A percentile compares a stretch with the other conserved stretches of the same genome.
These are phyloP conservation scores for Helicoverpa armigera DNA, from an alignment of 1,140 invertebrate genomes.

Conservation along the genomic window DNA sequence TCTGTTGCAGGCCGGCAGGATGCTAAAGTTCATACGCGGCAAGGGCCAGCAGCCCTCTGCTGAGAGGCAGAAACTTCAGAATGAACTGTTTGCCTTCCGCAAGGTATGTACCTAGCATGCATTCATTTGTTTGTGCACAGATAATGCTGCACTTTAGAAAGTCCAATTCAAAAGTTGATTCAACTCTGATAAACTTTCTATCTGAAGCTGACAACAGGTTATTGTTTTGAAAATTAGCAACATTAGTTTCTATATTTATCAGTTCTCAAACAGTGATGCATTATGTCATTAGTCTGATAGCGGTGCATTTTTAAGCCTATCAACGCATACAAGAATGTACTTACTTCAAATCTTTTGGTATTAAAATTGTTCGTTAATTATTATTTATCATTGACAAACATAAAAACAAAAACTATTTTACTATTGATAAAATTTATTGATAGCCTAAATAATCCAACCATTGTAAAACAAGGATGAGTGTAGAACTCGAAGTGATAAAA, in stretches of 20 bases:
- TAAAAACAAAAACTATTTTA: too few species aligned
- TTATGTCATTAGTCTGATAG: constrained; percentile 32
- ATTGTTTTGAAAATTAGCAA: background rate
- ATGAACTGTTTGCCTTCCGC: constrained; percentile 95
- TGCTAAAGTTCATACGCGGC: constrained; percentile 97
- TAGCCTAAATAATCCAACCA: too few species aligned
- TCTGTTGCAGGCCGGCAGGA: constrained; percentile 87
- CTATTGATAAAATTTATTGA: too few species aligned
- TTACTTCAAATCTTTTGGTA: background rate
- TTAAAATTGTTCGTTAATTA: too few species aligned
- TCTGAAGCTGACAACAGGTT: background rate
- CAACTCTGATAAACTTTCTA: background rate
- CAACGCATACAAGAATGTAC: constrained; percentile 6
- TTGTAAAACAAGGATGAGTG: too few species aligned
- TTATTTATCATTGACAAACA: too few species aligned
- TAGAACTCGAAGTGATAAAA: too few species aligned
- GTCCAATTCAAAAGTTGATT: background rate
- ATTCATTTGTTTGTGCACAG: background rate
- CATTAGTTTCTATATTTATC: background rate
- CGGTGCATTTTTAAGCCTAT: constrained; percentile 13
- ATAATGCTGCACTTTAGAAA: constrained; percentile 18
- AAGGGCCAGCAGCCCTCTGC: constrained; percentile 95
- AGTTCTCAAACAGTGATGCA: background rate
- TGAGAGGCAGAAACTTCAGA: constrained; percentile 95
- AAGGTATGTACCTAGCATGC: constrained; percentile 89